A percentile compares a stretch with the other conserved stretches of the same genome.
Evolutionary conservation across 2,888 invertebrate genomes (phyloP).

Genomic region (Drosophila anomalata): DNA sequence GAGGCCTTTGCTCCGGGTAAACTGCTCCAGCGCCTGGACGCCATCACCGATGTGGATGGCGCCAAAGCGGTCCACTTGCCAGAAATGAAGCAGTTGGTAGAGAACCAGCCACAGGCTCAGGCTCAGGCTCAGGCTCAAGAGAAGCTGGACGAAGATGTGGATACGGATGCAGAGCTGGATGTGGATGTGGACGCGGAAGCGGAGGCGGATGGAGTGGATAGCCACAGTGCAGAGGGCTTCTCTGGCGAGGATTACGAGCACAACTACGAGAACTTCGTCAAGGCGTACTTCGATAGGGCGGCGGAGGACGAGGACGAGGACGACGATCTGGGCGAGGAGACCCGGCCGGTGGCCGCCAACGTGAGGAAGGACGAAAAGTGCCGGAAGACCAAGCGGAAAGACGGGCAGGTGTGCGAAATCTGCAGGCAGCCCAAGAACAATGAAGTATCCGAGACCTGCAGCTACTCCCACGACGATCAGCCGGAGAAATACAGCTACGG

Average conservation of each 20-base stretch:
- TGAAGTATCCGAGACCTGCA: slow-evolving; percentile 91
- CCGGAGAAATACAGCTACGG: slow-evolving; percentile 89
- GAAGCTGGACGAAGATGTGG: slow-evolving; percentile 10
- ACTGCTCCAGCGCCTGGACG: slow-evolving; percentile 65
- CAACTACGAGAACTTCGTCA: slow-evolving; percentile 81
- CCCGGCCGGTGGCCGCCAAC: slow-evolving; percentile 51
- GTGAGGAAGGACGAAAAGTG: slow-evolving; percentile 83
- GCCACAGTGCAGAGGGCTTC: slow-evolving; percentile 23
- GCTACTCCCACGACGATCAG: slow-evolving; percentile 89
- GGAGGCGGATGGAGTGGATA: slow-evolving; percentile 38
- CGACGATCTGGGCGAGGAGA: slow-evolving; percentile 42
- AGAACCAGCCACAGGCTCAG: slow-evolving; percentile 37
- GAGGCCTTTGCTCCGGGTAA: slow-evolving; percentile 68
- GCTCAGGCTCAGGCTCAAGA: slow-evolving; percentile 37
- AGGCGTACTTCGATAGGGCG: slow-evolving; percentile 83
- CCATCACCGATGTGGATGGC: slow-evolving; percentile 38
- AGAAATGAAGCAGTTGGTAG: slow-evolving; percentile 3
- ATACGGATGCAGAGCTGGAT: slow-evolving; percentile 28
- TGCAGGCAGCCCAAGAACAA: slow-evolving; percentile 91
- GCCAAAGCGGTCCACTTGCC: slow-evolving; percentile 5
- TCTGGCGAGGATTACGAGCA: slow-evolving; percentile 78
- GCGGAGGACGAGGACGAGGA: slow-evolving; percentile 38
- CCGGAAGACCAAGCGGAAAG: slow-evolving; percentile 86
- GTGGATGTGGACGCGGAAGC: slow-evolving; percentile 21
- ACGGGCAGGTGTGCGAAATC: slow-evolving; percentile 86